phyloP scores from a whole-genome alignment of 2,888 invertebrate genomes.

The Elysia crispata region DNA sequence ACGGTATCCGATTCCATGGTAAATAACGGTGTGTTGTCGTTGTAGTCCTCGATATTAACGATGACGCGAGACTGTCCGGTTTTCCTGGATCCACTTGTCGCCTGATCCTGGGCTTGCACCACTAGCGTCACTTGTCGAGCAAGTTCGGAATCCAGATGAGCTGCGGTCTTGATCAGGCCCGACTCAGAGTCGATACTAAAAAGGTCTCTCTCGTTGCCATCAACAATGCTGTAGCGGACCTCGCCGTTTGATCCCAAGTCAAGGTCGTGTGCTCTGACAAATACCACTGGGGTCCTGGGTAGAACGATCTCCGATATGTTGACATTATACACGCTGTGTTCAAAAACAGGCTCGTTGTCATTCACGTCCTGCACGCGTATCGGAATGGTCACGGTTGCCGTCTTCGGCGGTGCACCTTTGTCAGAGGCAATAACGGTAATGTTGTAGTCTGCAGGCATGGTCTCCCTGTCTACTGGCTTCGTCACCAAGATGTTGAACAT shows the following conservation, averaged over 20 bases:
- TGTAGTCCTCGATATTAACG: conserved; percentile 91
- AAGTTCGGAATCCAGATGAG: conserved; percentile 89
- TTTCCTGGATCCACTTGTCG: conserved; percentile 88
- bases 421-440: conserved; percentile 91
- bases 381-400: conserved; percentile 81
- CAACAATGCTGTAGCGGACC: conserved; percentile 87
- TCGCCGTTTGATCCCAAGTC: conserved; percentile 90
- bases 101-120: conserved; percentile 76
- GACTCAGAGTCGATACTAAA: conserved; percentile 92
- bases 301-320: conserved; percentile 93
- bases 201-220: conserved; percentile 91
- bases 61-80: conserved; percentile 88
- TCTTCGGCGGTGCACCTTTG: conserved; percentile 81
- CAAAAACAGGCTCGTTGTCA: conserved; percentile 88
- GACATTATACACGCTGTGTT: conserved; percentile 87
- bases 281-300: conserved; percentile 87
- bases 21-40: conserved; percentile 95
- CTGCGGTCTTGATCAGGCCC: conserved; percentile 91
- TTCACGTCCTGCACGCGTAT: conserved; percentile 89
- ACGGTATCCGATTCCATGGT: conserved; percentile 80
- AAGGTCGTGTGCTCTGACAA: conserved; percentile 84
- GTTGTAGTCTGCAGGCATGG: conserved; percentile 89
- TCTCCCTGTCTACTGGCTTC: conserved; percentile 87
- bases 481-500: conserved; percentile 86
- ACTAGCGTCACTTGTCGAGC: conserved; percentile 82